Conservation (phyloP, 1,140 invertebrate genomes). For the Chymomyza costata region DNA sequence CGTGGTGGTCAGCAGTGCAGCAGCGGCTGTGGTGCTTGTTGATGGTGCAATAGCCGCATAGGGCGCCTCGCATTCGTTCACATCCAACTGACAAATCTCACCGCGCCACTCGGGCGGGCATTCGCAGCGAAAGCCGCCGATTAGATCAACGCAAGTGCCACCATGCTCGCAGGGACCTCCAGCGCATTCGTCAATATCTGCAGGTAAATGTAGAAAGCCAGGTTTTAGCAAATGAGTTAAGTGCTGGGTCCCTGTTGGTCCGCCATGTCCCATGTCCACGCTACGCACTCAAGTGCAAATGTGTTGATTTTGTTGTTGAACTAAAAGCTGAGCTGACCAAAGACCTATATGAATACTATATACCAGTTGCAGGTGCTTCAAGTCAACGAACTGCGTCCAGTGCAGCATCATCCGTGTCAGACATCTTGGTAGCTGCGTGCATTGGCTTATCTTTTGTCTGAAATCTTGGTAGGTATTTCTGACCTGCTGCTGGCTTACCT, state of each 20-base stretch:
- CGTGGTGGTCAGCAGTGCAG: slow-evolving; percentile 75
- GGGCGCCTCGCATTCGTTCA: slow-evolving; percentile 80
- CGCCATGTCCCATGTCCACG: too few species aligned
- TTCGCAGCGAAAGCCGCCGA: slow-evolving; percentile 85
- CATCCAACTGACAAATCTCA: slow-evolving; percentile 85
- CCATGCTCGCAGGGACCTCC: slow-evolving; percentile 91
- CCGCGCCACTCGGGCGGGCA: slow-evolving; percentile 90
- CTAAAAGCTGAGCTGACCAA: slow-evolving; percentile 5
- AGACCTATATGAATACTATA: too few species aligned
- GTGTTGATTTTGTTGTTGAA: slow-evolving; percentile 61
- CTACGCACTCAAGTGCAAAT: slow-evolving; percentile 46
- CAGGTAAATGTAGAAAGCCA: slow-evolving; percentile 19
- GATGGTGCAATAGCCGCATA: slow-evolving; percentile 21
- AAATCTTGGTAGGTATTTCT: slow-evolving; percentile 34
- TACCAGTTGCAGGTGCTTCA: slow-evolving; percentile 48
- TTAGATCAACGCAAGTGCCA: slow-evolving; percentile 87
- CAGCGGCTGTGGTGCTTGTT: slow-evolving; percentile 14
- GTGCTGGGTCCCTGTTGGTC: neutral
- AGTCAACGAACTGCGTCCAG: slow-evolving; percentile 63
- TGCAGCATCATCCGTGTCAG: neutral
- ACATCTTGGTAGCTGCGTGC: slow-evolving; percentile 33
- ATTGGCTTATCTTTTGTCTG: slow-evolving; percentile 27
- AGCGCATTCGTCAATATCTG: slow-evolving; percentile 89
- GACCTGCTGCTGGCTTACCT: slow-evolving; percentile 7
- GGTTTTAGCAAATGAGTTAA: neutral